A percentile compares a stretch with the other conserved stretches of the same genome.
Evolutionary conservation across 92 coral and sea anemone species (phyloP).

Genomic region (Siderastrea siderea): DNA sequence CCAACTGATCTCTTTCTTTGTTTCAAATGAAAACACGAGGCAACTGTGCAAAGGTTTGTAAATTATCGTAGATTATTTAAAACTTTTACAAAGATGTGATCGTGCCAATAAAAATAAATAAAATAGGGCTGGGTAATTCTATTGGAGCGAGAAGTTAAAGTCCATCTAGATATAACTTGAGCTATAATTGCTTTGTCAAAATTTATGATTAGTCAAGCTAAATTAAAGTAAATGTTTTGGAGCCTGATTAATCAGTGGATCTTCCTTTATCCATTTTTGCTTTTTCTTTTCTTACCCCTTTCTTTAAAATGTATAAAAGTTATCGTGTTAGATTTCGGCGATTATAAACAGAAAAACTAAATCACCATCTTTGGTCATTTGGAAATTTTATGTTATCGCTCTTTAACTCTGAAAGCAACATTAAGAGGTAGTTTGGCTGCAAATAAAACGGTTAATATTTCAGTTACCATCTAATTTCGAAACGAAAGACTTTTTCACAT

Average conservation of each 20-base stretch:
- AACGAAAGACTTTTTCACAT: not conserved
- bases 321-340: not conserved
- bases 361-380: not conserved
- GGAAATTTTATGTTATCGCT: too few relatives aligned
- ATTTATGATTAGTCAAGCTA: not conserved
- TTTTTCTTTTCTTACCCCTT: not conserved
- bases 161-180: not conserved
- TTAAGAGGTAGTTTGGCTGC: not conserved
- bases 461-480: not conserved
- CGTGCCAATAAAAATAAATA: not conserved
- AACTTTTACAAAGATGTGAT: constrained; percentile 1
- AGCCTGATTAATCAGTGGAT: not conserved
- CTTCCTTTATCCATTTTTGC: not conserved
- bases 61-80: constrained; percentile 10
- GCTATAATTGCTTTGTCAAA: constrained; percentile 7
- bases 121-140: not conserved
- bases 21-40: not conserved
- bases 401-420: not conserved
- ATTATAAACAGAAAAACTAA: not conserved
- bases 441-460: not conserved
- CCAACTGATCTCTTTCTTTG: not conserved
- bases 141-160: not conserved
- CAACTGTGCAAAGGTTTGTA: constrained; percentile 41
- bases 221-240: not conserved
- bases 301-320: not conserved